phyloP scores from a whole-genome alignment of 2,797 vertebrate genomes.

The Petrocephalus sullivani region DNA sequence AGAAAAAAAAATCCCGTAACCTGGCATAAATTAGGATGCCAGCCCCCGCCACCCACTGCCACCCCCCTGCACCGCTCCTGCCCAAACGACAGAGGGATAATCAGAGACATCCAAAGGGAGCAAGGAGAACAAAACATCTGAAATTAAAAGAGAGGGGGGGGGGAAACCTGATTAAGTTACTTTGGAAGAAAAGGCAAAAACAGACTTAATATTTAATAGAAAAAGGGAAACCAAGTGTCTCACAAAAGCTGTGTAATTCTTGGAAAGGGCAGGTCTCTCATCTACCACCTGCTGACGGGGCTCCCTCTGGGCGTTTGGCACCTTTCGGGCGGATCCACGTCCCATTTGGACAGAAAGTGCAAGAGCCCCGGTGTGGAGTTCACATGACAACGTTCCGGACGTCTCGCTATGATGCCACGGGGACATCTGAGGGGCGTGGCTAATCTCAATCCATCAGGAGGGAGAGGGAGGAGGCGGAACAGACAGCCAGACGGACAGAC shows the following conservation, averaged over 20 bases:
- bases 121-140: background rate
- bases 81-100: background rate
- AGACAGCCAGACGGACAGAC: background rate
- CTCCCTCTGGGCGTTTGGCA: background rate
- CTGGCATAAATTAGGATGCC: background rate
- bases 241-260: background rate
- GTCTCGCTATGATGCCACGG: background rate
- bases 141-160: background rate
- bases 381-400: background rate
- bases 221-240: constrained; percentile 1
- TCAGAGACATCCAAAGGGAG: background rate
- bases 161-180: constrained; percentile 11
- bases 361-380: background rate
- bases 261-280: constrained; percentile 1
- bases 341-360: background rate
- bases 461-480: background rate
- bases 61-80: background rate
- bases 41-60: background rate
- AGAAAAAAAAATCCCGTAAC: background rate
- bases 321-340: background rate
- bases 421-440: background rate
- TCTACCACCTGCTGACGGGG: background rate
- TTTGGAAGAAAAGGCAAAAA: background rate
- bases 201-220: constrained; percentile 11
- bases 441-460: background rate